phyloP scores from a whole-genome alignment of 2,113 vertebrate genomes.

The Spermophilus dauricus region DNA sequence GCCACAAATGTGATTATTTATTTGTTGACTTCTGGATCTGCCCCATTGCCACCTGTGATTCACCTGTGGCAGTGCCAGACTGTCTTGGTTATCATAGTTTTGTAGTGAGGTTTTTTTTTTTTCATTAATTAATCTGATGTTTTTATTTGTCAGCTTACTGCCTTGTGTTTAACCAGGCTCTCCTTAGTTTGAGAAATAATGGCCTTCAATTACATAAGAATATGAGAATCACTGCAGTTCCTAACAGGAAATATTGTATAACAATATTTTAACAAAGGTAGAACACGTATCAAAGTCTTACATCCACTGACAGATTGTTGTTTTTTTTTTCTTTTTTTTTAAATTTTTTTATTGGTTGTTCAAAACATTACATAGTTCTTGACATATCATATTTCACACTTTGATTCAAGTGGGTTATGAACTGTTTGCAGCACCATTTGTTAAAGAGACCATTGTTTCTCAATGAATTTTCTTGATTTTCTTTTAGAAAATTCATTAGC shows the following conservation, averaged over 20 bases:
- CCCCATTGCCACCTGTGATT: too few relatives aligned
- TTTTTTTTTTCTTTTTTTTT: too few relatives aligned
- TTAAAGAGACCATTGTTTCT: too few relatives aligned
- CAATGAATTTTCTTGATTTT: not conserved
- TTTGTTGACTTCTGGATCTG: too few relatives aligned
- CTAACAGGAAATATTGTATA: not conserved
- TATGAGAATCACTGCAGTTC: not conserved
- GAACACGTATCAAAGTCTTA: not conserved
- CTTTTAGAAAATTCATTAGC: not conserved
- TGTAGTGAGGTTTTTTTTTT: too few relatives aligned
- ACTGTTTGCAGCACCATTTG: not conserved
- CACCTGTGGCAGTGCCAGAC: too few relatives aligned
- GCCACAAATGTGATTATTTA: too few relatives aligned
- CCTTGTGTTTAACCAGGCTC: not conserved
- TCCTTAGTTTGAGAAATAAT: not conserved
- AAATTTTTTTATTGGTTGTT: too few relatives aligned
- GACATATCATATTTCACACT: too few relatives aligned
- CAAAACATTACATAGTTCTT: too few relatives aligned
- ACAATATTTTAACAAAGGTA: not conserved
- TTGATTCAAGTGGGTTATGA: too few relatives aligned
- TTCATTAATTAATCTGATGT: not conserved
- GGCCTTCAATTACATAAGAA: not conserved
- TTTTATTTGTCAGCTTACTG: not conserved
- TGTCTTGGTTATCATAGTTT: too few relatives aligned
- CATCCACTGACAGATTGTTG: not conserved